Conservation (phyloP, 2,797 vertebrate genomes). For the Mallotus villosus region DNA sequence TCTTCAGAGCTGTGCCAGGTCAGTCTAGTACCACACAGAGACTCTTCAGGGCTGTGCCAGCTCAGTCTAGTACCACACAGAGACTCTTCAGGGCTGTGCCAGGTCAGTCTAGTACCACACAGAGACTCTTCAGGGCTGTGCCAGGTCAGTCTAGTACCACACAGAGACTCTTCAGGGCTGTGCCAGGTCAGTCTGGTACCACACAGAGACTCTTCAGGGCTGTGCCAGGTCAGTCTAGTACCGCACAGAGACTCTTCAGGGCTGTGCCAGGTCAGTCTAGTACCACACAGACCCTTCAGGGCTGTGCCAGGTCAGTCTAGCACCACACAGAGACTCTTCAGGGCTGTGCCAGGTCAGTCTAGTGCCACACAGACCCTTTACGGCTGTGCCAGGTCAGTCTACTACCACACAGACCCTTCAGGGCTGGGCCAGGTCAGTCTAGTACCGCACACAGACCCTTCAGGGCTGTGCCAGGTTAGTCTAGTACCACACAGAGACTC, state of each 20-base stretch:
- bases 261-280: constrained; percentile 11
- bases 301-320: constrained; percentile 11
- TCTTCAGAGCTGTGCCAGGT: constrained; percentile 14
- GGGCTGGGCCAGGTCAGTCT: constrained; percentile 9
- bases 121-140: constrained; percentile 24
- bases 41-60: constrained; percentile 18
- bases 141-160: constrained; percentile 44
- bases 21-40: constrained; percentile 49
- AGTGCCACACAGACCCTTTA: constrained; percentile 35
- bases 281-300: constrained; percentile 33
- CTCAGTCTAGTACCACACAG: constrained; percentile 46
- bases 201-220: constrained; percentile 32
- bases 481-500: constrained; percentile 46
- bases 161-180: constrained; percentile 26
- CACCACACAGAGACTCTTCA: constrained; percentile 41
- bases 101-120: constrained; percentile 44
- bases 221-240: constrained; percentile 29
- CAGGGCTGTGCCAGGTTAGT: constrained; percentile 11
- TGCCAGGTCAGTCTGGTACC: constrained; percentile 36
- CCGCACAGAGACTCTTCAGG: constrained; percentile 37
- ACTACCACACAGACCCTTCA: constrained; percentile 36
- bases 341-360: constrained; percentile 9
- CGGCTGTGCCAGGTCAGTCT: constrained; percentile 9
- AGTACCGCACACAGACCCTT: constrained; percentile 44
- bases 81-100: constrained; percentile 24